Evolutionary conservation across 2,888 invertebrate species (phyloP).

Genomic region (Platycheirus albimanus): DNA sequence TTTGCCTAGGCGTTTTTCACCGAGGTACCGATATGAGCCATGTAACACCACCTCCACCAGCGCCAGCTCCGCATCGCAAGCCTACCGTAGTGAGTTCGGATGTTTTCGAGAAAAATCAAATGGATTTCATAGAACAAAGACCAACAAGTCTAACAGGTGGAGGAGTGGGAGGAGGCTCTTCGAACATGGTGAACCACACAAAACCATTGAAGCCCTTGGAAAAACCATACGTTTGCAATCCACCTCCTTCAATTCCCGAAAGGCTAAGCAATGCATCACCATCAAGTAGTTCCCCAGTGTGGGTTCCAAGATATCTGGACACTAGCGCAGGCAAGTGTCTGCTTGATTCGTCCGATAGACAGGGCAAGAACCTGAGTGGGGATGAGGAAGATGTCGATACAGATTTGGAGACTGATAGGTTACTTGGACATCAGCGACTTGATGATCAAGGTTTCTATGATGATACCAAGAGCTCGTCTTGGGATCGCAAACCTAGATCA

Average conservation of each 20-base stretch:
- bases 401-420: constrained; percentile 97
- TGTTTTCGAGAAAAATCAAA: constrained; percentile 59
- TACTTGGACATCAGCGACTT: constrained; percentile 96
- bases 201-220: constrained; percentile 60
- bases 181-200: constrained; percentile 58
- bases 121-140: constrained; percentile 57
- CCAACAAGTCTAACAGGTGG: constrained; percentile 37
- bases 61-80: constrained; percentile 89
- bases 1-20: constrained; percentile 80
- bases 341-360: constrained; percentile 83
- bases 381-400: constrained; percentile 95
- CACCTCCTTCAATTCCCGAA: constrained; percentile 81
- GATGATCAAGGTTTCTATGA: constrained; percentile 96
- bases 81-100: constrained; percentile 78
- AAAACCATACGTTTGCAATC: constrained; percentile 54
- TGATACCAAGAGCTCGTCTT: constrained; percentile 85
- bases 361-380: constrained; percentile 87
- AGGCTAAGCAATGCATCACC: constrained; percentile 80
- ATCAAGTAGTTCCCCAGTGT: constrained; percentile 85
- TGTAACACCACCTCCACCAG: constrained; percentile 89
- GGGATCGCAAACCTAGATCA: constrained; percentile 81
- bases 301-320: constrained; percentile 87
- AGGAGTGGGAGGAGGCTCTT: constrained; percentile 16
- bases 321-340: constrained; percentile 77
- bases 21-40: constrained; percentile 81